Base-by-base conservation (phyloP, 2,888 invertebrate genomes). In the Scotopteryx bipunctaria region DNA sequence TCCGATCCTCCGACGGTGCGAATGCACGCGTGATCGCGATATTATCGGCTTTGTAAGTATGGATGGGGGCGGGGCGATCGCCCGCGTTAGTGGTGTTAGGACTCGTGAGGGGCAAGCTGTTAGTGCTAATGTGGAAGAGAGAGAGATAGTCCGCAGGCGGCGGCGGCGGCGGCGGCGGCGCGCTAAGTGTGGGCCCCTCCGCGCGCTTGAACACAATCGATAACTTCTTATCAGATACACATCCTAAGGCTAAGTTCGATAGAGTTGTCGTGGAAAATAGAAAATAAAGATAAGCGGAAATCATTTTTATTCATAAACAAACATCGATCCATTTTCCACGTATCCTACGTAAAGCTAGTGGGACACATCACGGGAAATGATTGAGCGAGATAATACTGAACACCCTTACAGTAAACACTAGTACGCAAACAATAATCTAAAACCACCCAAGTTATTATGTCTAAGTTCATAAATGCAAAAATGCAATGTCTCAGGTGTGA, bases 1-100 rank as follows among this genome's bases (percentile, higher is more conserved):
- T 84, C 84, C 78, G 82, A 71, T 78, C 84, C 79, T 81, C 83
- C 82, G 81, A 76, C 67, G 59, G 83, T 81, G 83, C 83, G 83
- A 80, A 78, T 79, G 84, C 82, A 80, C 84, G 73, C 79, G 78
- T 73, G 76, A 79, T 73, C 79, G 78, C 83, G 75, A 71, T 79
- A 76, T 70, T 70, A 70, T 79, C 75, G 76, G 66, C 67, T 73
- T 71, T 78, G 72, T 67, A 37, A 46, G 15, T 33, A 31, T 48
- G 42, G 46, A 61, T 58, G 43, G 37, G 21, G 31, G 21, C 5
- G 45, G 17, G 32, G 29, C 15, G 16, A 33, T 16, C 9, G 45
- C 55, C 51, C 55, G 61, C 57, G 80, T 79, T 80, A 80, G 79
- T 73, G 71, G 71, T 67, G 78, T 77, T 77, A 70, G 73, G 70